Conservation (phyloP, 2,797 vertebrate species). For the Lepus oiostolus region DNA sequence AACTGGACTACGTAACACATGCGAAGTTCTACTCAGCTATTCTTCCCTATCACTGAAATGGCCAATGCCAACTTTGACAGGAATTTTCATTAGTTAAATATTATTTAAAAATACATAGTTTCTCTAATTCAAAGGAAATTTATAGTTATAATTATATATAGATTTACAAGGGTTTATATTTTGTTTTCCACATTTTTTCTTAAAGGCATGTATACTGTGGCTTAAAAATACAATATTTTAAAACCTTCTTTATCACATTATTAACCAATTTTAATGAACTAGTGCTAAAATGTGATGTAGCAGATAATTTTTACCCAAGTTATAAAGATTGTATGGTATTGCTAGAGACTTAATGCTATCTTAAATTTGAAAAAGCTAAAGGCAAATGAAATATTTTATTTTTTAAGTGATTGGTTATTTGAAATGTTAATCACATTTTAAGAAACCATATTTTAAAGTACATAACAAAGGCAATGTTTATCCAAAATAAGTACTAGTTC, state of each 20-base stretch:
- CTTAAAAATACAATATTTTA: constrained; percentile 1
- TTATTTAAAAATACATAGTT: not conserved
- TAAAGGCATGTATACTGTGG: not conserved
- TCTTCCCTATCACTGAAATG: not conserved
- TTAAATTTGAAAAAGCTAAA: constrained; percentile 37
- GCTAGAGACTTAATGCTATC: not conserved
- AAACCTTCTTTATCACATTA: not conserved
- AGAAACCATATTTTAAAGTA: not conserved
- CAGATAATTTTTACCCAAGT: not conserved
- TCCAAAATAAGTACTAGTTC: not conserved
- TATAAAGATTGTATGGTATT: not conserved
- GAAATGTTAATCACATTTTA: constrained; percentile 53
- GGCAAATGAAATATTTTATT: not conserved
- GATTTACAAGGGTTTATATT: not conserved
- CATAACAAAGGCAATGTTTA: not conserved
- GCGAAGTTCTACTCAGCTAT: not conserved
- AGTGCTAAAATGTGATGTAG: not conserved
- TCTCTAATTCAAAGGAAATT: constrained; percentile 27
- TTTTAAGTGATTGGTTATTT: constrained; percentile 10
- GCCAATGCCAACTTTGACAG: not conserved
- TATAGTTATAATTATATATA: not conserved
- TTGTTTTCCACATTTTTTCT: not conserved
- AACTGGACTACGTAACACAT: not conserved
- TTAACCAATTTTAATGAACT: constrained; percentile 43
- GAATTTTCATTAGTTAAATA: not conserved